Evolutionary conservation across 2,888 invertebrate genomes (phyloP).

Genomic region (Agriopis leucophaearia): DNA sequence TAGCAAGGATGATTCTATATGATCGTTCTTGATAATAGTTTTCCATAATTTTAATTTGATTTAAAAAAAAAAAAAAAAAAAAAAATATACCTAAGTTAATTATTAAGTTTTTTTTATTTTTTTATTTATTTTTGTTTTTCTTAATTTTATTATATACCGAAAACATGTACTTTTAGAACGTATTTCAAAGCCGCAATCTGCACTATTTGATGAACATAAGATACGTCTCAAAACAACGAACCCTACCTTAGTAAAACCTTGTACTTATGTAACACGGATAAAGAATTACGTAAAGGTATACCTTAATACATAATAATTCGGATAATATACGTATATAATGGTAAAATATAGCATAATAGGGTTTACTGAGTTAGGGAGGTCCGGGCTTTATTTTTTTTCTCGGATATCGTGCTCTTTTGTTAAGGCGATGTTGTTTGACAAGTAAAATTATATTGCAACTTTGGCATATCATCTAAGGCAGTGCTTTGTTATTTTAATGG

Average conservation of each 20-base stretch:
- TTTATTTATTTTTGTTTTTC: no score
- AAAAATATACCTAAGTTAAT: no score
- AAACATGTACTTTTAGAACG: no score
- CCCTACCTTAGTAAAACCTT: conserved; percentile 24
- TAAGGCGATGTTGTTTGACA: conserved; percentile 31
- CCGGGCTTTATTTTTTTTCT: conserved; percentile 33
- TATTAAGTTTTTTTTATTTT: no score
- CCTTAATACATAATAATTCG: conserved; percentile 41
- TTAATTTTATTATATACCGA: no score
- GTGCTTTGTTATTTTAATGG: no score
- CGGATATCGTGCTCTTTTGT: conserved; percentile 34
- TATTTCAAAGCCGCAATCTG: background rate
- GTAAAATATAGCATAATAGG: conserved; percentile 40
- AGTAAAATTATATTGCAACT: background rate
- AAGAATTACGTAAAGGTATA: conserved; percentile 40
- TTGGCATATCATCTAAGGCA: no score
- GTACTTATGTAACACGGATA: conserved; percentile 32
- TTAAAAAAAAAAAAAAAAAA: no score
- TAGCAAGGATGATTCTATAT: no score
- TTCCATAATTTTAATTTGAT: no score
- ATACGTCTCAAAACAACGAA: conserved; percentile 25
- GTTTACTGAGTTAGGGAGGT: conserved; percentile 43
- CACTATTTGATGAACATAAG: conserved; percentile 8
- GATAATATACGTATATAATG: conserved; percentile 35
- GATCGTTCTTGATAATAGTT: no score